Percentiles rank a stretch among this genome's conserved stretches.
Conservation (phyloP, 2,113 vertebrate genomes). For the Heterotilapia buettikoferi region DNA sequence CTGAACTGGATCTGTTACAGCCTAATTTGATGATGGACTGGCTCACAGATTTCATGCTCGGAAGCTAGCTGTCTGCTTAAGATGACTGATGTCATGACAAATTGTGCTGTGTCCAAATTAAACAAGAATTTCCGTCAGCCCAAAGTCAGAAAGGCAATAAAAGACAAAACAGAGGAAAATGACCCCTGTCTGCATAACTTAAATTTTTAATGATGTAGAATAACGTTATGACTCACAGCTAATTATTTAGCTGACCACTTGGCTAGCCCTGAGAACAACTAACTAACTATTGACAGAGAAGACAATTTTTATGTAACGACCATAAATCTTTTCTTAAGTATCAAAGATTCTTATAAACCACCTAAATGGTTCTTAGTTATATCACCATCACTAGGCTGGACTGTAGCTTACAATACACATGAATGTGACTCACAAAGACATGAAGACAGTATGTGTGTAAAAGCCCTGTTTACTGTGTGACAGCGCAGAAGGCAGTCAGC, state of each 20-base stretch:
- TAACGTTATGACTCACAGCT: neutral
- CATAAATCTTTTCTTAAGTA: neutral
- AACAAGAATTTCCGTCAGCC: neutral
- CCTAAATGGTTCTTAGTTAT: neutral
- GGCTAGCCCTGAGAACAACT: neutral
- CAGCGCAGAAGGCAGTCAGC: slow-evolving; percentile 1
- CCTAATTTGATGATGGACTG: neutral
- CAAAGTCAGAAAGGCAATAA: neutral
- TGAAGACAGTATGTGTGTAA: neutral
- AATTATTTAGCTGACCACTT: neutral
- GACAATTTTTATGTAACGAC: neutral
- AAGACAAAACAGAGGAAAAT: neutral
- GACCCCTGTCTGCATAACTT: neutral
- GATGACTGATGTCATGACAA: neutral
- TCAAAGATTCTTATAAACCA: neutral
- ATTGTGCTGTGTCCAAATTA: neutral
- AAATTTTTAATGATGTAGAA: neutral
- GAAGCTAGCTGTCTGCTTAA: neutral
- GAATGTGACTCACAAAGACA: neutral
- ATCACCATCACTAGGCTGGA: neutral
- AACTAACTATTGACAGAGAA: neutral
- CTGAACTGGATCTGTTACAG: neutral
- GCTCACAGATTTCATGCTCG: neutral
- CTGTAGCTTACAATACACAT: neutral
- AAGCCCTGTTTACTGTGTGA: neutral